Percentiles rank a stretch among this genome's conserved stretches.
These are phyloP conservation scores for Ormia ochracea DNA, from an alignment of 2,888 invertebrate genomes.

Conservation along the genomic window DNA sequence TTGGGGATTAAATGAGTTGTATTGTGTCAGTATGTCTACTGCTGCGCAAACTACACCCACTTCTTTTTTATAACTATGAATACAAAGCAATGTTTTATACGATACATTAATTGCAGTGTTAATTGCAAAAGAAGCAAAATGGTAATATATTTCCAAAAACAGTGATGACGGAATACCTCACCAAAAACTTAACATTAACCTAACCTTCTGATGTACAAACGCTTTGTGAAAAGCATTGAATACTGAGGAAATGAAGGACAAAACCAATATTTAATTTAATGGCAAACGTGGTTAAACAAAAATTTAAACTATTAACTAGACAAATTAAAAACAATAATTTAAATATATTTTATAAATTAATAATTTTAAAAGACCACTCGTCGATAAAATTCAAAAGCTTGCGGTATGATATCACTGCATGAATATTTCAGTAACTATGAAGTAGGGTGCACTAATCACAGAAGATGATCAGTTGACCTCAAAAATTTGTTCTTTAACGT, in stretches of 20 bases:
- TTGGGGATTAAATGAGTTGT: constrained; percentile 75
- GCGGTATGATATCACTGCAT: no score
- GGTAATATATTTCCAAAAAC: neutral
- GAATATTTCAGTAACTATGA: no score
- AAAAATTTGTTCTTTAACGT: no score
- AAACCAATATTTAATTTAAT: neutral
- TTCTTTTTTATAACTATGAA: neutral
- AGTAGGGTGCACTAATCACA: no score
- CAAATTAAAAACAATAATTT: no score
- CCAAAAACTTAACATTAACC: constrained; percentile 18
- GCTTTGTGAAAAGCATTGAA: neutral
- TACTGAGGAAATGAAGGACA: neutral
- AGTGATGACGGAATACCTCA: constrained; percentile 31
- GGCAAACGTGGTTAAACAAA: neutral
- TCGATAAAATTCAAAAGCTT: no score
- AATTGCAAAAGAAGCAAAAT: constrained; percentile 8
- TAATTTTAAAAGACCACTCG: no score
- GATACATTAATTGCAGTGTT: neutral
- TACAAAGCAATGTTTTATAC: neutral
- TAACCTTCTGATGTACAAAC: constrained; percentile 27
- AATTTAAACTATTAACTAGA: no score
- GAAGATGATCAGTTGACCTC: no score
- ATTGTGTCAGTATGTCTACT: neutral
- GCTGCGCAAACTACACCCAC: constrained; percentile 12
- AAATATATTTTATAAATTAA: no score